These are phyloP conservation scores for Rhinogobius similis DNA, from an alignment of 2,113 vertebrate species.

Conservation along the genomic window DNA sequence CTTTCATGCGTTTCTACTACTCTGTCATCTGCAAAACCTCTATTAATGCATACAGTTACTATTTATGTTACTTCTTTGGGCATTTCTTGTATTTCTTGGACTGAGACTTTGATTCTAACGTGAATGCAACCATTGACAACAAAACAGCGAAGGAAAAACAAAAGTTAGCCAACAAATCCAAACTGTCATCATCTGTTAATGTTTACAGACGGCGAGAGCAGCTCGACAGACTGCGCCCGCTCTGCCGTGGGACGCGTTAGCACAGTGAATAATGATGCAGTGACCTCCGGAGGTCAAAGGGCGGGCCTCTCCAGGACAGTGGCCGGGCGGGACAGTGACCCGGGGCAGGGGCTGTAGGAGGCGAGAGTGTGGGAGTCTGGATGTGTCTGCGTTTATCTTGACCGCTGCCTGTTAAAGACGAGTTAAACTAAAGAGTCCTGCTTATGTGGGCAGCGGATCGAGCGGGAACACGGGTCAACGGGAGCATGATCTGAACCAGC, in stretches of 20 bases:
- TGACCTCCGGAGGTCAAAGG: constrained; percentile 56
- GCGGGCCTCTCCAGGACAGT: constrained; percentile 55
- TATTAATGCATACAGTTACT: no score
- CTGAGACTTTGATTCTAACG: no score
- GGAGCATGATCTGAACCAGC: constrained; percentile 48
- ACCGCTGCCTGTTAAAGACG: constrained; percentile 53
- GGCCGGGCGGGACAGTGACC: constrained; percentile 32
- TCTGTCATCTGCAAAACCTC: no score
- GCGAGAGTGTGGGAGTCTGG: constrained; percentile 46
- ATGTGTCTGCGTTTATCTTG: constrained; percentile 36
- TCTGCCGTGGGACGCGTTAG: constrained; percentile 52
- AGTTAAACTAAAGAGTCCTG: constrained; percentile 47
- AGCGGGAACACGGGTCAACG: constrained; percentile 42
- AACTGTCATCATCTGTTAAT: neutral
- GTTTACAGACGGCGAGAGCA: neutral
- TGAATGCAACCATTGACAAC: no score
- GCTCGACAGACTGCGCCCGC: neutral
- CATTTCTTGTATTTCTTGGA: no score
- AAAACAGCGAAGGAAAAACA: neutral
- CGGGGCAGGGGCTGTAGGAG: constrained; percentile 48
- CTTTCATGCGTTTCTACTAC: no score
- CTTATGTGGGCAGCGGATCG: constrained; percentile 40
- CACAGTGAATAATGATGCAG: constrained; percentile 63
- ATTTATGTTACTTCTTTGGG: no score
- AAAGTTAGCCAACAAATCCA: neutral